Evolutionary conservation across 2,888 invertebrate genomes (phyloP).

Genomic region (Tillus elongatus): DNA sequence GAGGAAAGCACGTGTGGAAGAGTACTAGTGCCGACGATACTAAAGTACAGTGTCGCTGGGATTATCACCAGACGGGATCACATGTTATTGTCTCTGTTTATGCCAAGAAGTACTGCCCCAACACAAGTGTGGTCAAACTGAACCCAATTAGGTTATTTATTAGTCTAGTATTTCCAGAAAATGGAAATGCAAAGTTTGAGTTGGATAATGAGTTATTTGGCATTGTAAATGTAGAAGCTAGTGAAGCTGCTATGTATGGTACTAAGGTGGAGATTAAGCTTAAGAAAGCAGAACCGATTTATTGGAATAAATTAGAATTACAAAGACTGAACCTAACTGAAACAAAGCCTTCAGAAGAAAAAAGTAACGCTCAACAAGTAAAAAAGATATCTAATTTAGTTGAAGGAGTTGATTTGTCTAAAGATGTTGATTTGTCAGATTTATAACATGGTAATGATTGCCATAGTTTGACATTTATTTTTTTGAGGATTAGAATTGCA

Average conservation of each 20-base stretch:
- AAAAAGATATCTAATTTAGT: neutral
- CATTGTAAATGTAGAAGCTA: conserved; percentile 61
- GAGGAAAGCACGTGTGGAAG: conserved; percentile 80
- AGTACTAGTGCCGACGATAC: conserved; percentile 44
- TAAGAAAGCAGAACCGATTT: conserved; percentile 74
- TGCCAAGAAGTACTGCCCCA: conserved; percentile 81
- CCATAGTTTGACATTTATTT: no score
- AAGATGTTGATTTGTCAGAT: conserved; percentile 3
- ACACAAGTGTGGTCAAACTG: conserved; percentile 62
- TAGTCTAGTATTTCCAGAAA: conserved; percentile 68
- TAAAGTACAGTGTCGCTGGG: conserved; percentile 65
- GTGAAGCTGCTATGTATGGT: conserved; percentile 69
- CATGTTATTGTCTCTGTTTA: conserved; percentile 81
- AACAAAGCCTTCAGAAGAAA: conserved; percentile 17
- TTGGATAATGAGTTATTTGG: conserved; percentile 74
- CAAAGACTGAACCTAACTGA: conserved; percentile 33
- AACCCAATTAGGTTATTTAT: conserved; percentile 76
- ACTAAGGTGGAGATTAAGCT: conserved; percentile 90
- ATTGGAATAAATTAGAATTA: conserved; percentile 71
- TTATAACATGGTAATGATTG: no score
- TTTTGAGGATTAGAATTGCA: no score
- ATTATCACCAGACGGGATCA: conserved; percentile 90
- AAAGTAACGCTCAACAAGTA: conserved; percentile 27
- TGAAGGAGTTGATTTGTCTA: conserved; percentile 1
- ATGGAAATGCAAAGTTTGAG: conserved; percentile 59